phyloP scores from a whole-genome alignment of 2,797 vertebrate species.

The Geotrypetes seraphini region DNA sequence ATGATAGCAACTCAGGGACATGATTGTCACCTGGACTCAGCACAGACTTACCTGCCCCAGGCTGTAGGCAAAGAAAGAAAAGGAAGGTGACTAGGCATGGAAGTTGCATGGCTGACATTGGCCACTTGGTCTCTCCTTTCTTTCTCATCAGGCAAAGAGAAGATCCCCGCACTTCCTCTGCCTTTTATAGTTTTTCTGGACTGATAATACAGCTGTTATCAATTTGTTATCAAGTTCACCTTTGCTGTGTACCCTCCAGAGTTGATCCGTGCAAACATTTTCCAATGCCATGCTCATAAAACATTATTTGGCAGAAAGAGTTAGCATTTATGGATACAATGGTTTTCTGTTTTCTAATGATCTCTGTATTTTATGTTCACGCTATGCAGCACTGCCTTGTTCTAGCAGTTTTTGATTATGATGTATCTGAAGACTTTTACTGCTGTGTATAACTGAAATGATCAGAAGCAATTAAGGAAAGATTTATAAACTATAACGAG shows the following conservation, averaged over 20 bases:
- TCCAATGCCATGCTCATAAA: slow-evolving; percentile 1
- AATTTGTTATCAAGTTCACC: slow-evolving; percentile 32
- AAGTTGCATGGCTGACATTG: slow-evolving; percentile 3
- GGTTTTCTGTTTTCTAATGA: too few relatives aligned
- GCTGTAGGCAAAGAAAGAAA: neutral
- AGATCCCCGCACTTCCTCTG: neutral
- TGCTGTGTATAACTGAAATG: too few relatives aligned
- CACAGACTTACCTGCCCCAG: accelerated
- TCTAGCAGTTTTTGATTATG: too few relatives aligned
- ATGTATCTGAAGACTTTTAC: too few relatives aligned
- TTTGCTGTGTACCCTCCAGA: slow-evolving; percentile 24
- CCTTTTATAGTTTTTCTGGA: slow-evolving; percentile 26
- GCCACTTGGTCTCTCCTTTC: neutral
- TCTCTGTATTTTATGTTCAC: too few relatives aligned
- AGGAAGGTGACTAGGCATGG: neutral
- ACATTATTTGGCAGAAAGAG: neutral
- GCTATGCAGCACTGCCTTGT: too few relatives aligned
- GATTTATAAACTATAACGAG: too few relatives aligned
- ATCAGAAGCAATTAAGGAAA: too few relatives aligned
- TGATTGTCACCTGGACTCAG: accelerated
- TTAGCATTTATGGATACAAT: too few relatives aligned
- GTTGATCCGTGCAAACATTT: neutral
- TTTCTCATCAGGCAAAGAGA: neutral
- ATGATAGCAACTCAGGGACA: too few relatives aligned
- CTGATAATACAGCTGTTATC: slow-evolving; percentile 27